phyloP scores from a whole-genome alignment of 2,888 invertebrate species.

The Callosobruchus maculatus region DNA sequence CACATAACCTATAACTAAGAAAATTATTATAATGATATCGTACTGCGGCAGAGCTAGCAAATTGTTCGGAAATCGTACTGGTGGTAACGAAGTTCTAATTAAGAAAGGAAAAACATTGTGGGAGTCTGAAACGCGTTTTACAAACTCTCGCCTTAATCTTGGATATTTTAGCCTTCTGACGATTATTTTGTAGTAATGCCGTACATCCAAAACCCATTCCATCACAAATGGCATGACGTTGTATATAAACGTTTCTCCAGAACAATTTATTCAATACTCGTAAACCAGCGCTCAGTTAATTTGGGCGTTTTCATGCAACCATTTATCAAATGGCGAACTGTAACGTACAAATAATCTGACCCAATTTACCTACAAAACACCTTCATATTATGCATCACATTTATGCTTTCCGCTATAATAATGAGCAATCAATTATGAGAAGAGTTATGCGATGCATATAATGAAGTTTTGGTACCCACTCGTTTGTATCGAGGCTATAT shows the following conservation, averaged over 20 bases:
- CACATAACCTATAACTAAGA: too few species aligned
- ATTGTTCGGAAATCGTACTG: too few species aligned
- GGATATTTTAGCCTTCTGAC: too few species aligned
- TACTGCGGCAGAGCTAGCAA: too few species aligned
- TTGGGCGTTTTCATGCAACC: not conserved
- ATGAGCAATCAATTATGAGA: not conserved
- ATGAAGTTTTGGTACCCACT: not conserved
- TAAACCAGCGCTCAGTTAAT: not conserved
- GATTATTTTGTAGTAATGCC: too few species aligned
- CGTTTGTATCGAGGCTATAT: not conserved
- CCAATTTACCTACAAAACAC: not conserved
- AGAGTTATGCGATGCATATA: not conserved
- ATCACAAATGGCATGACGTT: not conserved
- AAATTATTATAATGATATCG: too few species aligned
- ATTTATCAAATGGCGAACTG: not conserved
- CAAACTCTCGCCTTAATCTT: too few species aligned
- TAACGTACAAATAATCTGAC: not conserved
- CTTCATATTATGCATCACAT: not conserved
- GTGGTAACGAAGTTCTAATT: too few species aligned
- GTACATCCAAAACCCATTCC: too few species aligned
- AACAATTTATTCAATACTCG: not conserved
- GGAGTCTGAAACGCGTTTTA: too few species aligned
- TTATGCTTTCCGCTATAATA: not conserved
- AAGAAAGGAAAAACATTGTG: too few species aligned
- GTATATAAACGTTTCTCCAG: not conserved